Evolutionary conservation across 2,888 invertebrate species (phyloP), one percentile per base, ranked within the genome.

Genomic region (Hylaea fasciaria): DNA sequence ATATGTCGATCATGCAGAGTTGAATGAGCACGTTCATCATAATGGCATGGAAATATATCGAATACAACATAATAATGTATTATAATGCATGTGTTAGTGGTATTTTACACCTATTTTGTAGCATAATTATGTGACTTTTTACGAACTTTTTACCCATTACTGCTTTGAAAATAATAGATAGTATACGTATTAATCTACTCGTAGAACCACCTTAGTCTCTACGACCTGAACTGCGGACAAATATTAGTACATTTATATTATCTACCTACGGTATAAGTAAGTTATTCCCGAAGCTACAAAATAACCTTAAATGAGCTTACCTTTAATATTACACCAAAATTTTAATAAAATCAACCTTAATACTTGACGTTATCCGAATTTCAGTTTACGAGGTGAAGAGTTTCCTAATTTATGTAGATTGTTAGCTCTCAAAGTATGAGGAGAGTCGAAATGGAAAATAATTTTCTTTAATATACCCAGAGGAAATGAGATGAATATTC

Each of bases 341-440:
- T 82, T 79, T 77, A 80, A 80, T 82, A 84, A 80, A 81, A 80
- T 80, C 69, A 77, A 80, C 75, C 78, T 77, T 70, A n/a, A n/a
- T n/a, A 69, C 76, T 75, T 74, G 74, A 72, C 73, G 76, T 74
- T 83, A 82, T 85, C 82, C 75, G 71, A 81, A 78, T 77, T 77
- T 71, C 68, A 76, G 76, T 81, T 82, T 75, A 72, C 76, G 74
- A 78, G 79, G 80, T 82, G 78, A 80, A 73, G 79, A 82, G 76
- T 83, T 84, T 74, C 62, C 76, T 86, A 87, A 86, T 87, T 87
- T 86, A 86, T 87, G 86, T 81, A 87, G 81, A 87, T 87, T 87
- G 85, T 86, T 79, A 75, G 80, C 76, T 76, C 80, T 61, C 59
- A 64, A 65, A 62, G 65, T 68, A 71, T 73, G 70, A 79, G 77